A percentile compares a stretch with the other conserved stretches of the same genome.
These are phyloP conservation scores for Drosophila cognata DNA, from an alignment of 2,888 invertebrate genomes.

Conservation along the genomic window DNA sequence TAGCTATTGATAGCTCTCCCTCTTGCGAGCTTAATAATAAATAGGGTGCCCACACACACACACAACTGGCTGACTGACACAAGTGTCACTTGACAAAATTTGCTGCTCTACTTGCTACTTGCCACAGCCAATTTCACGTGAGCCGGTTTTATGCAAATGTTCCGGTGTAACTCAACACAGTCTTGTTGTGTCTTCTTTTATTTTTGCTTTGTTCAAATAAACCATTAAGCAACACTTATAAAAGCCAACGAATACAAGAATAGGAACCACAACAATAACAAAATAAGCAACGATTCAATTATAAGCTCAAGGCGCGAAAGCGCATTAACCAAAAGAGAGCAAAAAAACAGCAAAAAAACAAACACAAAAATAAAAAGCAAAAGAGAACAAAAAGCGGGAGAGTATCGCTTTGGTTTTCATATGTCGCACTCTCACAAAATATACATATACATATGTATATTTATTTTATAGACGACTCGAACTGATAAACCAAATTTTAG, in stretches of 20 bases:
- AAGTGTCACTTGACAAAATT: slow-evolving; percentile 28
- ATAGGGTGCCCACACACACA: background rate
- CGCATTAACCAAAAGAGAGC: slow-evolving; percentile 25
- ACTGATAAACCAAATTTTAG: slow-evolving; percentile 48
- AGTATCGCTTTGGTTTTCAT: slow-evolving; percentile 10
- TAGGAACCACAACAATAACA: slow-evolving; percentile 13
- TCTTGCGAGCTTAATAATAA: slow-evolving; percentile 50
- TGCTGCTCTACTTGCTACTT: slow-evolving; percentile 16
- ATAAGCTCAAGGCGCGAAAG: slow-evolving; percentile 49
- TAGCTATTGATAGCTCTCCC: slow-evolving; percentile 17
- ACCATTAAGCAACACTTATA: slow-evolving; percentile 23
- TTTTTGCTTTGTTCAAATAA: slow-evolving; percentile 17
- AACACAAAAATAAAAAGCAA: slow-evolving; percentile 6
- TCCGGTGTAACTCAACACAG: slow-evolving; percentile 17
- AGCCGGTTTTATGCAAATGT: slow-evolving; percentile 36
- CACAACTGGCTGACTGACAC: slow-evolving; percentile 9
- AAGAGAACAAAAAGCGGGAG: slow-evolving; percentile 19
- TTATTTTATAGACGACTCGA: slow-evolving; percentile 24
- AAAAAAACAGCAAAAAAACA: slow-evolving; percentile 5
- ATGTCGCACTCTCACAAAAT: slow-evolving; percentile 14
- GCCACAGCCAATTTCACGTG: slow-evolving; percentile 14
- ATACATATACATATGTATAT: background rate
- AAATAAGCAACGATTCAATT: slow-evolving; percentile 10
- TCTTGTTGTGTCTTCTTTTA: background rate
- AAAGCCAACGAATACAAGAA: background rate